These are phyloP conservation scores for Globia sparganii DNA, from an alignment of 2,888 invertebrate genomes.

Conservation along the genomic window DNA sequence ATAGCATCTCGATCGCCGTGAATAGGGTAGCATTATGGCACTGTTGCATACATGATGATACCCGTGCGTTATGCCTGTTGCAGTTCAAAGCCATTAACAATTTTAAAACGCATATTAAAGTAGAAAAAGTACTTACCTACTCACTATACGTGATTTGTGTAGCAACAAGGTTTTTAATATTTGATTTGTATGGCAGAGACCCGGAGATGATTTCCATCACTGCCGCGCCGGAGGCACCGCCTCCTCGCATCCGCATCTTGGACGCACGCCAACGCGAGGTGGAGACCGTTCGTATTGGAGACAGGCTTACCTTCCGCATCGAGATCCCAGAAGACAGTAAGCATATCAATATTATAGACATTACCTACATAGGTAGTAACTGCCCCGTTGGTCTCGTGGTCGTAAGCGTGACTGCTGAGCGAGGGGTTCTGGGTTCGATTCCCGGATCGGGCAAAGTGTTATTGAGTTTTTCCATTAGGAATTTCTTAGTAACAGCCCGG, in stretches of 20 bases:
- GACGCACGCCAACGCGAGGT: slow-evolving; percentile 96
- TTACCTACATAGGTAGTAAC: neutral
- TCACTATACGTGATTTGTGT: neutral
- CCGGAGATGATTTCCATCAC: slow-evolving; percentile 99
- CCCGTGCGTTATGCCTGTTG: slow-evolving; percentile 6
- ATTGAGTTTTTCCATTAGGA: too few species aligned
- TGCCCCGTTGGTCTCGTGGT: too few species aligned
- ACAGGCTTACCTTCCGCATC: slow-evolving; percentile 98
- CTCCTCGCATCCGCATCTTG: slow-evolving; percentile 97
- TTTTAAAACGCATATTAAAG: slow-evolving; percentile 22
- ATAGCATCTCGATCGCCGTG: slow-evolving; percentile 70
- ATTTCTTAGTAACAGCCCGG: too few species aligned
- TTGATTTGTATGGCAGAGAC: slow-evolving; percentile 90
- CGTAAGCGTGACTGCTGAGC: too few species aligned
- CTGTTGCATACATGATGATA: slow-evolving; percentile 41
- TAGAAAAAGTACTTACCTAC: neutral
- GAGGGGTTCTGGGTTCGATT: too few species aligned
- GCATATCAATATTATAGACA: slow-evolving; percentile 72
- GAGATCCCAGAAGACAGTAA: slow-evolving; percentile 99
- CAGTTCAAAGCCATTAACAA: slow-evolving; percentile 12
- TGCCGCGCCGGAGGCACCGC: slow-evolving; percentile 98
- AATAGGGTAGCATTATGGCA: slow-evolving; percentile 65
- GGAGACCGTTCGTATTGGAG: slow-evolving; percentile 98
- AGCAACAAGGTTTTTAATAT: slow-evolving; percentile 12
- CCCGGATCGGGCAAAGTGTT: too few species aligned